These are phyloP conservation scores for Lissonota sp. DNA, from an alignment of 2,888 invertebrate species.

Conservation along the genomic window DNA sequence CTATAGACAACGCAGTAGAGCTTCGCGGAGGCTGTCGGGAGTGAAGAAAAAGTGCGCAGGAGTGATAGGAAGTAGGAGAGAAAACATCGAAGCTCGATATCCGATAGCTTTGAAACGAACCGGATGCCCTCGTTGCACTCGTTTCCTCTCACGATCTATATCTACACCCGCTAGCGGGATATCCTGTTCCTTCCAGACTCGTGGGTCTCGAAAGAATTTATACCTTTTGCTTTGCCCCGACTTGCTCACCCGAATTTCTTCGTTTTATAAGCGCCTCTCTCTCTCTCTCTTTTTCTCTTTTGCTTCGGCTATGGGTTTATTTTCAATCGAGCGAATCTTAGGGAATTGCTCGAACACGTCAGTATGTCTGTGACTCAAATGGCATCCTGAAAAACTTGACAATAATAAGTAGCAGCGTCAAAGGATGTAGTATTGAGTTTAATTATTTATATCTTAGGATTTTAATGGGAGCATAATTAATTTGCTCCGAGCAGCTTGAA, in stretches of 20 bases:
- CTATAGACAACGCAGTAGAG: background rate
- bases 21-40: slow-evolving; percentile 7
- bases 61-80: slow-evolving; percentile 38
- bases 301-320: slow-evolving; percentile 21
- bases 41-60: background rate
- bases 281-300: background rate
- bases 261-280: slow-evolving; percentile 32
- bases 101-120: slow-evolving; percentile 56
- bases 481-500: no score
- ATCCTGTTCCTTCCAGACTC: slow-evolving; percentile 54
- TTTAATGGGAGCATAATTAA: no score
- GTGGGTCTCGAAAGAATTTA: slow-evolving; percentile 53
- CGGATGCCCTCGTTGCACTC: slow-evolving; percentile 63
- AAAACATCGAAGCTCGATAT: slow-evolving; percentile 66
- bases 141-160: slow-evolving; percentile 50
- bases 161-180: slow-evolving; percentile 31
- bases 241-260: slow-evolving; percentile 36
- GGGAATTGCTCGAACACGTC: slow-evolving; percentile 35
- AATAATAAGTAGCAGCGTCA: no score
- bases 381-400: no score
- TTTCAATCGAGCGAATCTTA: slow-evolving; percentile 37
- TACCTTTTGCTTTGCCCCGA: slow-evolving; percentile 39
- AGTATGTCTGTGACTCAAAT: no score
- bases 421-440: no score
- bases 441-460: no score